Evolutionary conservation across 2,888 invertebrate genomes (phyloP), one percentile per base, ranked within the genome.

Genomic region (Ormyrus thymus): DNA sequence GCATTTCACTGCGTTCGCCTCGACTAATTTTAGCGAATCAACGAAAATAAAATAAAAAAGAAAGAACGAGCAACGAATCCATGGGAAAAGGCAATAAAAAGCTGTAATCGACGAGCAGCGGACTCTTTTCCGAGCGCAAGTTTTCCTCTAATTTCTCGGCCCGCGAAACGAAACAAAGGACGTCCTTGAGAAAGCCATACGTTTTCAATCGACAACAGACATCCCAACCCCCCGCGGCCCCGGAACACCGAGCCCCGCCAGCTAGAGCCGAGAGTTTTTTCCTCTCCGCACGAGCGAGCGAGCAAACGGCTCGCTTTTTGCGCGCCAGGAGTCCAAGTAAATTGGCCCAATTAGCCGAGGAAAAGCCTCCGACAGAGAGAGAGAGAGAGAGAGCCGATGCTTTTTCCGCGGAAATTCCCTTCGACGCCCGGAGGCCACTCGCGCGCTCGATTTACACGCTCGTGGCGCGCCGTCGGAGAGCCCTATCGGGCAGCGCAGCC

Each of bases 291-390:
- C 58, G 56, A 56, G 61, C 45, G 29, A 50, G 51, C 29, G 29
- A 29, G 29, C 29, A 29, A 29, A 29, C 29, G 29, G 64, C 46
- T 15, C 45, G 64, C 48, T 70, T 69, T 55, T 69, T 59, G 50
- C 59, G 55, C 71, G 10, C 48, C 13, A 43, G n/a, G 53, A 53
- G 70, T 62, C 45, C 13, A 53, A 43, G 68, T 68, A 75, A 75
- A 75, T 76, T 76, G 69, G 62, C 64, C 62, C 69, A 76, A 76
- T 76, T 76, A 76, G 69, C 69, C 62, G 56, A 2, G 69, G 69
- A 70, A 76, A 76, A 76, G 55, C 75, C 68, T 9, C 65, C 58
- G 15, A 11, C 50, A 56, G 13, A 7, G 29, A 58, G 58, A 58
- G 58, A 50, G 15, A 58, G 46, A 51, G 69, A 64, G 45, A 46